Conservation (phyloP, 2,888 invertebrate species). For the Schrankia costaestrigalis region DNA sequence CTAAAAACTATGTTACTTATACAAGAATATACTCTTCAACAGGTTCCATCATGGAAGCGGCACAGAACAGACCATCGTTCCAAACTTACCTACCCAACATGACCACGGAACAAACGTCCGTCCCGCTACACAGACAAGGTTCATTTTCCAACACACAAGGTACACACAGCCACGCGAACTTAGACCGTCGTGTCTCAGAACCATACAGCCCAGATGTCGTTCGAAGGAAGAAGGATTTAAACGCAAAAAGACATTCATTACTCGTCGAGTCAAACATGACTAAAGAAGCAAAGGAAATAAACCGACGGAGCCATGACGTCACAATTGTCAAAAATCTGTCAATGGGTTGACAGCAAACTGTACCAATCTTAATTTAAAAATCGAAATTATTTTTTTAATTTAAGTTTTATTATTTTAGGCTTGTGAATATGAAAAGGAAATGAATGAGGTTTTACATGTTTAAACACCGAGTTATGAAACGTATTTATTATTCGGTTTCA, state of each 20-base stretch:
- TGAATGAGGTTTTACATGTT: constrained; percentile 15
- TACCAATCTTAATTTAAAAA: constrained; percentile 11
- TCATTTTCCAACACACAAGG: constrained; percentile 48
- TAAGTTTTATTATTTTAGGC: constrained; percentile 25
- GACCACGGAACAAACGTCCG: constrained; percentile 47
- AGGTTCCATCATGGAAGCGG: constrained; percentile 86
- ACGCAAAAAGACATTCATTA: constrained; percentile 68
- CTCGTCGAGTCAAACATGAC: constrained; percentile 64
- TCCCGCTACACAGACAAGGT: constrained; percentile 53
- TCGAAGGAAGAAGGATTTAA: constrained; percentile 64
- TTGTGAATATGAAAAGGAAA: constrained; percentile 16
- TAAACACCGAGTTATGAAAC: no score
- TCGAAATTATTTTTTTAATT: constrained; percentile 17
- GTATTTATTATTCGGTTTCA: no score
- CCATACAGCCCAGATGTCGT: constrained; percentile 67
- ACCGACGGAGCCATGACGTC: constrained; percentile 66
- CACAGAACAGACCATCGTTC: constrained; percentile 82
- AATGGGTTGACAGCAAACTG: constrained; percentile 62
- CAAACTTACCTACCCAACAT: constrained; percentile 71
- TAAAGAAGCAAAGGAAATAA: constrained; percentile 63
- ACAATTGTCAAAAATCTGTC: constrained; percentile 66
- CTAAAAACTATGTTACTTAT: no score
- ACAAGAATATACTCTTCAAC: no score
- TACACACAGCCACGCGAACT: constrained; percentile 33
- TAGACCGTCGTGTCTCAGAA: constrained; percentile 66